A percentile compares a stretch with the other conserved stretches of the same genome.
Evolutionary conservation across 2,113 vertebrate genomes (phyloP).

Genomic region (Amazona vittata): DNA sequence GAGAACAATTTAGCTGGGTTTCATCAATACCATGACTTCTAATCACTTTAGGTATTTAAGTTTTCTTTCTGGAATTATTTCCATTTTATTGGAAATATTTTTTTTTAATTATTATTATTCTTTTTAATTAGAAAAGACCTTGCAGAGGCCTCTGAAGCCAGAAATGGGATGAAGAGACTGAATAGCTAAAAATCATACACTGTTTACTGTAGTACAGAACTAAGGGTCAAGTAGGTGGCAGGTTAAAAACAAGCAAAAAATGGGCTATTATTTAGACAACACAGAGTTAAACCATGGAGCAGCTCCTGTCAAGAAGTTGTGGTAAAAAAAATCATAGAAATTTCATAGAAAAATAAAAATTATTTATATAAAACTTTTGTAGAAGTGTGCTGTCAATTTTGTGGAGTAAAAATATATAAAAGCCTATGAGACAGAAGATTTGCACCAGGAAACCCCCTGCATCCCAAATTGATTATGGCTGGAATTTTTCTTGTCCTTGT

Average conservation of each 20-base stretch:
- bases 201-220: not conserved
- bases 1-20: not conserved
- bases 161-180: not conserved
- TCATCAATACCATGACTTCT: not conserved
- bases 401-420: not conserved
- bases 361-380: not conserved
- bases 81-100: not conserved
- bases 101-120: not conserved
- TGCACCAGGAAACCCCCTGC: not conserved
- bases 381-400: not conserved
- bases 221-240: not conserved
- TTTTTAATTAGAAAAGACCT: not conserved
- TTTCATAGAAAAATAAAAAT: not conserved
- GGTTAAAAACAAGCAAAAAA: not conserved
- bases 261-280: not conserved
- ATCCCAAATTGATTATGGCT: not conserved
- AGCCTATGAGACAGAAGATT: not conserved
- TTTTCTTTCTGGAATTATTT: not conserved
- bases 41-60: not conserved
- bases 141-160: not conserved
- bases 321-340: not conserved
- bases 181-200: not conserved
- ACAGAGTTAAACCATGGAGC: not conserved
- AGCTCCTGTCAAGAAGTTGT: not conserved
- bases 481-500: not conserved